Evolutionary conservation across 2,797 vertebrate species (phyloP).

Genomic region (Rhodeus uyekii): DNA sequence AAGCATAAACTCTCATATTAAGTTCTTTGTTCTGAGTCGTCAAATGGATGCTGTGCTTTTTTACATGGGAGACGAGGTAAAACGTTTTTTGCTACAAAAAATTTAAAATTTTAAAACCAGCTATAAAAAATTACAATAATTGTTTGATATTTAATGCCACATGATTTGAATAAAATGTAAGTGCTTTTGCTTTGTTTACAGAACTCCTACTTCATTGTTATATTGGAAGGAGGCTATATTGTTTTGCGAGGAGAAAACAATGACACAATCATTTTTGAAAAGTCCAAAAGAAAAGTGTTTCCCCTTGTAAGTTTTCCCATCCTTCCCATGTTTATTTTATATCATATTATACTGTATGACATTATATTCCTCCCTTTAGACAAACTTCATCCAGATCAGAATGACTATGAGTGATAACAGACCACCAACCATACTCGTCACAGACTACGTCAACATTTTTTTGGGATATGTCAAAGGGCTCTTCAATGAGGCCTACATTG

Average conservation of each 20-base stretch:
- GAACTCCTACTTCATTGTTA: slow-evolving; percentile 61
- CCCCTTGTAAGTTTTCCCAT: slow-evolving; percentile 64
- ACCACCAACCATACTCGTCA: background rate
- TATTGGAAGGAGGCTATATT: slow-evolving; percentile 61
- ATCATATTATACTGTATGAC: background rate
- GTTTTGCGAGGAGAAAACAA: slow-evolving; percentile 56
- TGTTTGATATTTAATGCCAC: background rate
- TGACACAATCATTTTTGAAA: slow-evolving; percentile 32
- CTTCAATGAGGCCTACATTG: slow-evolving; percentile 76
- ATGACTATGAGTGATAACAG: background rate
- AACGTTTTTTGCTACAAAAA: background rate
- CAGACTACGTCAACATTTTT: background rate
- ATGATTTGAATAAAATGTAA: background rate
- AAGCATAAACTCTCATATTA: slow-evolving; percentile 44
- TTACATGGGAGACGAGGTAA: slow-evolving; percentile 66
- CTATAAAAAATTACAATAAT: background rate
- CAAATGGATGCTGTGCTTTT: slow-evolving; percentile 65
- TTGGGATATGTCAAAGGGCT: slow-evolving; percentile 40
- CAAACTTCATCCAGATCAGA: slow-evolving; percentile 26
- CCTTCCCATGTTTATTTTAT: too few relatives aligned
- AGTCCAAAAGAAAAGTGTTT: slow-evolving; percentile 58
- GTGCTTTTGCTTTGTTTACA: slow-evolving; percentile 34
- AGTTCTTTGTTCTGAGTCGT: slow-evolving; percentile 59
- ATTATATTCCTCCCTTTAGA: slow-evolving; percentile 24
- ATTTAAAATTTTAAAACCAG: background rate